Percentiles rank a stretch among this genome's conserved stretches.
These are phyloP conservation scores for Gavia stellata DNA, from an alignment of 2,113 vertebrate genomes.

Conservation along the genomic window DNA sequence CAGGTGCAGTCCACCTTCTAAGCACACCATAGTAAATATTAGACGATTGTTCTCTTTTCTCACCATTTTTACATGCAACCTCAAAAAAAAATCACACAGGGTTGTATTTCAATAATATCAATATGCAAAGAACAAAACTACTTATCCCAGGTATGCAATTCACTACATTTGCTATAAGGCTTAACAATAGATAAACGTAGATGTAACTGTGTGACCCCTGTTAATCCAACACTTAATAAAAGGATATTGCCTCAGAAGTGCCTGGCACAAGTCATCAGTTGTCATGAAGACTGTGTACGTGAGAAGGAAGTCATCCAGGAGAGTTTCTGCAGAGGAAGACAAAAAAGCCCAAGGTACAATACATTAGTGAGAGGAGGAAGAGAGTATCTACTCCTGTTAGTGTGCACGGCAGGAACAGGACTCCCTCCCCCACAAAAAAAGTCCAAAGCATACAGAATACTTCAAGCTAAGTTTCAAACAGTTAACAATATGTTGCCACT, in stretches of 20 bases:
- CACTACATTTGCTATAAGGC: not conserved
- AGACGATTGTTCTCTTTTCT: not conserved
- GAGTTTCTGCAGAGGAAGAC: conserved; percentile 79
- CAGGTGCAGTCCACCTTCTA: not conserved
- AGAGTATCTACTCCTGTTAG: not conserved
- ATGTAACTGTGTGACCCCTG: not conserved
- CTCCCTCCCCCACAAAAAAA: rapidly evolving
- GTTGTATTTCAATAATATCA: not conserved
- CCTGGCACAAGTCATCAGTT: conserved; percentile 92
- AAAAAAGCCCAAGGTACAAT: conserved; percentile 3
- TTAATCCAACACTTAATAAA: conserved; percentile 46
- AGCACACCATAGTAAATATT: not conserved
- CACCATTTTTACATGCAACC: not conserved
- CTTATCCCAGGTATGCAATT: not conserved
- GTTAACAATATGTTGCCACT: not conserved
- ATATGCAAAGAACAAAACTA: not conserved
- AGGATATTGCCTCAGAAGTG: conserved; percentile 97
- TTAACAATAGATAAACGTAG: not conserved
- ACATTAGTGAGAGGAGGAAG: not conserved
- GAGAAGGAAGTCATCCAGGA: conserved; percentile 94
- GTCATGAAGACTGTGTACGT: conserved; percentile 98
- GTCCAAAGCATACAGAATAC: not conserved
- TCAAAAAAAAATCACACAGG: not conserved
- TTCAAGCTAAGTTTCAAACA: not conserved
- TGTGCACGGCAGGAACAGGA: not conserved